A percentile compares a stretch with the other conserved stretches of the same genome.
Conservation (phyloP, 2,113 vertebrate genomes). For the Heterotis niloticus region DNA sequence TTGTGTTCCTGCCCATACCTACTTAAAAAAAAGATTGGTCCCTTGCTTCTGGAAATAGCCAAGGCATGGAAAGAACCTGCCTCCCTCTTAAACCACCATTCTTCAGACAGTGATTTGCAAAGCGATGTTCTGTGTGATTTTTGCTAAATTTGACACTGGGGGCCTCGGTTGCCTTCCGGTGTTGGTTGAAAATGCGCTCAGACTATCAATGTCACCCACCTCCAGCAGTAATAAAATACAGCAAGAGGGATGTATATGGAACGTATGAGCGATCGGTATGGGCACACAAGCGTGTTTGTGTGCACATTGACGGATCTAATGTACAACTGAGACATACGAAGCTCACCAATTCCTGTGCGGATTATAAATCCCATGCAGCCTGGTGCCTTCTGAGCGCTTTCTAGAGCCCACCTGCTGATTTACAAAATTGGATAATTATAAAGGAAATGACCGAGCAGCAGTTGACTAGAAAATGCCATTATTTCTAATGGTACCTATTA, state of each 20-base stretch:
- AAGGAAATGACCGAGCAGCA: slow-evolving; percentile 39
- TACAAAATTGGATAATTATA: slow-evolving; percentile 43
- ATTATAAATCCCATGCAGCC: slow-evolving; percentile 35
- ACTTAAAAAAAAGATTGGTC: not conserved
- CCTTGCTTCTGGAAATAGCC: not conserved
- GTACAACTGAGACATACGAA: not conserved
- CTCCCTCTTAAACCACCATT: not conserved
- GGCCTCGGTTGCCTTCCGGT: not conserved
- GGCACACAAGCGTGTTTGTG: not conserved
- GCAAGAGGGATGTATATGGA: not conserved
- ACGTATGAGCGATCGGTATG: no score
- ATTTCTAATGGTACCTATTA: slow-evolving; percentile 46
- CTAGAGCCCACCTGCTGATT: slow-evolving; percentile 41
- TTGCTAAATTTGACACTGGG: not conserved
- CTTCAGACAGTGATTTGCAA: not conserved
- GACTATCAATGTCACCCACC: slow-evolving; percentile 23
- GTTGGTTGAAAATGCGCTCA: slow-evolving; percentile 11
- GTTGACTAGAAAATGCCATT: slow-evolving; percentile 38
- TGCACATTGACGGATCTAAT: not conserved
- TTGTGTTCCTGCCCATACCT: no score
- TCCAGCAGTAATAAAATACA: slow-evolving; percentile 15
- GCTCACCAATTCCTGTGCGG: slow-evolving; percentile 8
- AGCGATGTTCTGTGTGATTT: not conserved
- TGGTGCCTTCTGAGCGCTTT: slow-evolving; percentile 26
- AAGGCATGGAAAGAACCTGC: not conserved